Base-by-base conservation (phyloP, 2,888 invertebrate genomes). In the Thelaira solivaga region DNA sequence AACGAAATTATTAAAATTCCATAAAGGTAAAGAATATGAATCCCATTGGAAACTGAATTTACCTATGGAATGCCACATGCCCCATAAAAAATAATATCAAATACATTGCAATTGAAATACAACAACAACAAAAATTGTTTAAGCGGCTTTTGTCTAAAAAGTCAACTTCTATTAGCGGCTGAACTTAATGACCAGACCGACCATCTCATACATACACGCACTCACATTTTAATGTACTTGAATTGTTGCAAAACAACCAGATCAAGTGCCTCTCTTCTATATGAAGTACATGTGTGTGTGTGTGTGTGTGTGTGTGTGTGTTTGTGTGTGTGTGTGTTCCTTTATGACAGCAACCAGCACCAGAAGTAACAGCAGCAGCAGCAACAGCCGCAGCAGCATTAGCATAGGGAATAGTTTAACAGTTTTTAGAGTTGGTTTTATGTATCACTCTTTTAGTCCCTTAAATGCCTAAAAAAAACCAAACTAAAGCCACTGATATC, bases 91-190 rank as follows among this genome's bases (percentile, higher is more conserved):
- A 71, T 71, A 53, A 62, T 71, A 62, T 53, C 61, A 71, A 61
- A 31, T 51, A 51, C 59, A 61, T 34, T 31, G 31, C 41, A 61
- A 62, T 68, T 57, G 67, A 45, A 68, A 61, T 34, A 57, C 57
- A 73, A n/a, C n/a, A n/a, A n/a, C n/a, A n/a, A n/a, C n/a, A n/a
- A n/a, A n/a, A n/a, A n/a, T n/a, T n/a, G 20, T 73, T 59, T 73
- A 73, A 73, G 65, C 73, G 57, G 59, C 64, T 73, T 73, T 73
- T 73, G 64, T 73, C 34, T 73, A 65, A 73, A 71, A 73, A 65
- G 57, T 73, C 73, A 73, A 41, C 65, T 73, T 43, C 31, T 73
- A 59, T 65, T 57, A 59, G 57, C 65, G 62, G 41, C 24, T 73
- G 65, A 26, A 57, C 73, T 73, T 71, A 73, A 73, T 73, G 73